Percentiles rank a stretch among this genome's conserved stretches.
These are phyloP conservation scores for Sebastes itinus DNA, from an alignment of 2,797 vertebrate species.

Conservation along the genomic window DNA sequence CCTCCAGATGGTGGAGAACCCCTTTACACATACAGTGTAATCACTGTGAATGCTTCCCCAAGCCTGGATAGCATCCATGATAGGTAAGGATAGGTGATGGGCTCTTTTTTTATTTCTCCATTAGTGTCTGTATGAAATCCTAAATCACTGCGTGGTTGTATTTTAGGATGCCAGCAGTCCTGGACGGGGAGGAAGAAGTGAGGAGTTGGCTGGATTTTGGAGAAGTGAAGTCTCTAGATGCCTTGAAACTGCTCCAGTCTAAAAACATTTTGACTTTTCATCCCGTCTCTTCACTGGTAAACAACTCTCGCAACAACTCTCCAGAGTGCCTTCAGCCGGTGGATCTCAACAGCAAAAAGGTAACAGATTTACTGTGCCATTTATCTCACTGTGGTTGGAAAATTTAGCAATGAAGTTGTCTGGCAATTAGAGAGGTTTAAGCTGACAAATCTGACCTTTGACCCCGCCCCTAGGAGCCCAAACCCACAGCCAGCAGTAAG, in stretches of 20 bases:
- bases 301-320: constrained; percentile 88
- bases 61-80: constrained; percentile 89
- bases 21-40: constrained; percentile 91
- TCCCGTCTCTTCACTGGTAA: constrained; percentile 91
- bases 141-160: neutral
- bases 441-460: constrained; percentile 21
- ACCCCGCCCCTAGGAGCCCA: constrained; percentile 74
- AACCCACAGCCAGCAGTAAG: constrained; percentile 85
- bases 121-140: neutral
- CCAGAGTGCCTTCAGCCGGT: constrained; percentile 88
- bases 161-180: constrained; percentile 94
- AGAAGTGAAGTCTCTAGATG: constrained; percentile 88
- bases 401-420: neutral
- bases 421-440: neutral
- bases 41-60: constrained; percentile 90
- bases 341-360: constrained; percentile 83
- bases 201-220: constrained; percentile 92
- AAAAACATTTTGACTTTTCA: constrained; percentile 89
- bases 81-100: constrained; percentile 74
- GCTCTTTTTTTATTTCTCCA: rapidly evolving
- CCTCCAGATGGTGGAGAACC: constrained; percentile 87
- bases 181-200: constrained; percentile 93
- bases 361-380: constrained; percentile 30
- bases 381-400: neutral
- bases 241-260: constrained; percentile 88